phyloP scores from a whole-genome alignment of 2,797 vertebrate species.

The Xenopus petersii region DNA sequence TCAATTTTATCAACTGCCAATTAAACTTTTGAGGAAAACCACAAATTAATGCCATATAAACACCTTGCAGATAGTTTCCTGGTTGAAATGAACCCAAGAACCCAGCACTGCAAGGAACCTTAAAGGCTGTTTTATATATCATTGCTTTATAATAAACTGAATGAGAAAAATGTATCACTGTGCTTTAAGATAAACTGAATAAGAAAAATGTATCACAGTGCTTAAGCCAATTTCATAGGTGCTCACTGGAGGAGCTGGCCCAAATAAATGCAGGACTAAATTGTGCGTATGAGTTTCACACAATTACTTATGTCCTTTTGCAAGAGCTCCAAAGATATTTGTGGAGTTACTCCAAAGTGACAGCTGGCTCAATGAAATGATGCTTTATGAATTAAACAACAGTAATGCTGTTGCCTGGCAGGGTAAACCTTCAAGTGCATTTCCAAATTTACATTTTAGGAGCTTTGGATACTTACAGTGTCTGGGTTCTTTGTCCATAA shows the following conservation, averaged over 20 bases:
- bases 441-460: not conserved
- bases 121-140: not conserved
- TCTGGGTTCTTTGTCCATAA: too few relatives aligned
- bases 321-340: conserved; percentile 6
- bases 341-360: conserved; percentile 6
- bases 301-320: conserved; percentile 3
- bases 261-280: conserved; percentile 15
- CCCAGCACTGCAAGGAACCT: too few relatives aligned
- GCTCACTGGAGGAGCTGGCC: not conserved
- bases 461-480: too few relatives aligned
- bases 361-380: conserved; percentile 16
- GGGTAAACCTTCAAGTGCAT: not conserved
- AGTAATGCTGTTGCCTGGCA: not conserved
- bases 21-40: too few relatives aligned
- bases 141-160: not conserved
- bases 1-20: too few relatives aligned
- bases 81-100: too few relatives aligned
- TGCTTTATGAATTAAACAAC: conserved; percentile 18
- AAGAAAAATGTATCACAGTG: not conserved
- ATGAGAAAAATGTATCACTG: not conserved
- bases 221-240: not conserved
- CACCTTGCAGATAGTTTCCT: too few relatives aligned
- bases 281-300: conserved; percentile 2
- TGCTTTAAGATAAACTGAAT: not conserved
- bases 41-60: too few relatives aligned